A percentile compares a stretch with the other conserved stretches of the same genome.
Evolutionary conservation across 2,113 vertebrate species (phyloP).

Genomic region (Tenebrosternarchus preto): DNA sequence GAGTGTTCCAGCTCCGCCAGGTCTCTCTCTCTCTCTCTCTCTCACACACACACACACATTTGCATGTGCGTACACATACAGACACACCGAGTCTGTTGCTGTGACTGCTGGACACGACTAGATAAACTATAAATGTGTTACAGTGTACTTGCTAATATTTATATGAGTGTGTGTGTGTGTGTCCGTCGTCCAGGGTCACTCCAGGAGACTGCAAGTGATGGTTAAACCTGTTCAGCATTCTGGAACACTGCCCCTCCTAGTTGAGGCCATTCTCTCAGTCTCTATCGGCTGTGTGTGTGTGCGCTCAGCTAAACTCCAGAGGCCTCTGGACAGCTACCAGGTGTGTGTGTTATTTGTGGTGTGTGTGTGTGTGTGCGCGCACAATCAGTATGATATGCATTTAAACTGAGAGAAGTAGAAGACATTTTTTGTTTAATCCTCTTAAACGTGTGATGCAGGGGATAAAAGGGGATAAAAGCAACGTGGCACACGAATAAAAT

Average conservation of each 20-base stretch:
- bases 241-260: constrained; percentile 91
- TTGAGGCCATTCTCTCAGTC: constrained; percentile 89
- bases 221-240: constrained; percentile 93
- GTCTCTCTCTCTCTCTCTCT: constrained; percentile 65
- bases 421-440: neutral
- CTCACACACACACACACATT: neutral
- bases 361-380: constrained; percentile 79
- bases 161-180: constrained; percentile 45
- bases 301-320: constrained; percentile 89
- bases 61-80: no score
- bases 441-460: no score
- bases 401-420: neutral
- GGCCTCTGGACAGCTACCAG: constrained; percentile 97
- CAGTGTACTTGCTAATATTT: constrained; percentile 14
- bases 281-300: constrained; percentile 91
- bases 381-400: constrained; percentile 49
- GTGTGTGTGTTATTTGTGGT: constrained; percentile 80
- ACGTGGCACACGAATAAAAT: no score
- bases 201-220: constrained; percentile 88
- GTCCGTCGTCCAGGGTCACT: constrained; percentile 83
- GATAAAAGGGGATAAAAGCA: no score
- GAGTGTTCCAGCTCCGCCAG: constrained; percentile 95
- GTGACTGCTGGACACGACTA: no score
- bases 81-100: no score
- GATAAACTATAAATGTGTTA: neutral